Evolutionary conservation across 2,888 invertebrate genomes (phyloP).

Genomic region (Drosophila greeni): DNA sequence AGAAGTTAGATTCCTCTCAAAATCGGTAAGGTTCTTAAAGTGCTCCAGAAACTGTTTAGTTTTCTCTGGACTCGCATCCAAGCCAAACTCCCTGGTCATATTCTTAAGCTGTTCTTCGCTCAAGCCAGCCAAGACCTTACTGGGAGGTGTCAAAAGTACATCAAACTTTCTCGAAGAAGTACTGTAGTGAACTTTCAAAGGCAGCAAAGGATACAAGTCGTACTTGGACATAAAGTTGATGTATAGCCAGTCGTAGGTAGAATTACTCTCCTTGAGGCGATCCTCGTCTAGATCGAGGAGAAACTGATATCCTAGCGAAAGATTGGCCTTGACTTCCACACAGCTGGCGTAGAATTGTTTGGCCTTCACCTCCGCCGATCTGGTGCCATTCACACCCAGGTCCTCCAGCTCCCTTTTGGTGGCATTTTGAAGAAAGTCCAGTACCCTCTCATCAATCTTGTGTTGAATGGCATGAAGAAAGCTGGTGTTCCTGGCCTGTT

Average conservation of each 20-base stretch:
- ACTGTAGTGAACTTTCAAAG: conserved; percentile 66
- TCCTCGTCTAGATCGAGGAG: conserved; percentile 50
- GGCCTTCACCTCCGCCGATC: conserved; percentile 67
- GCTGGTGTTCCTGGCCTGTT: conserved; percentile 59
- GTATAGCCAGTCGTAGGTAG: conserved; percentile 65
- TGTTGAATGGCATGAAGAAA: conserved; percentile 69
- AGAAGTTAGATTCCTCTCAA: conserved; percentile 67
- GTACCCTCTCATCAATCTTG: conserved; percentile 62
- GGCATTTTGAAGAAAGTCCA: conserved; percentile 61
- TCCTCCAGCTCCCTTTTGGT: conserved; percentile 49
- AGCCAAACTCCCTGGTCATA: conserved; percentile 61
- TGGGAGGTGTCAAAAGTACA: conserved; percentile 53
- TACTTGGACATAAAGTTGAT: conserved; percentile 72
- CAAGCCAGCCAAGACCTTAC: conserved; percentile 36
- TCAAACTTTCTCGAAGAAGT: conserved; percentile 62
- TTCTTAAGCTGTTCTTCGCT: conserved; percentile 54
- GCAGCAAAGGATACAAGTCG: conserved; percentile 66
- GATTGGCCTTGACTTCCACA: conserved; percentile 58
- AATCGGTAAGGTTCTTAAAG: conserved; percentile 56
- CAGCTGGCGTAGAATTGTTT: conserved; percentile 69
- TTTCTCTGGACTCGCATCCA: conserved; percentile 40
- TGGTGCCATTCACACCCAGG: conserved; percentile 35
- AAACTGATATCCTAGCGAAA: conserved; percentile 56
- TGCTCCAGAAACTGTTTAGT: conserved; percentile 34
- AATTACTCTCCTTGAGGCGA: conserved; percentile 43